These are phyloP conservation scores for Scotopteryx bipunctaria DNA, from an alignment of 2,888 invertebrate genomes.

Conservation along the genomic window DNA sequence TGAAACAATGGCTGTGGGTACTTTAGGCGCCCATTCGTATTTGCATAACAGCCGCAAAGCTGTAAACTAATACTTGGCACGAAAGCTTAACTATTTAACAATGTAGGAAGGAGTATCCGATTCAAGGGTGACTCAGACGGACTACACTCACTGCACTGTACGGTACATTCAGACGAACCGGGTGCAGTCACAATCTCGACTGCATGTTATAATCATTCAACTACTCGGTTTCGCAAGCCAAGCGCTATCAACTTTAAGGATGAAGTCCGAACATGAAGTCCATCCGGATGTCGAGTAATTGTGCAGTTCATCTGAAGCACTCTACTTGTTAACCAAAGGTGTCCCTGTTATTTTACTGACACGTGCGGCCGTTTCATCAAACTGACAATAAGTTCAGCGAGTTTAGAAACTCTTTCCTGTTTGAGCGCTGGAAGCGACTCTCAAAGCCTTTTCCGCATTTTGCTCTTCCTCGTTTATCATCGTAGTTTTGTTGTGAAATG, in stretches of 20 bases:
- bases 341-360: slow-evolving; percentile 4
- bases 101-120: slow-evolving; percentile 44
- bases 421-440: slow-evolving; percentile 29
- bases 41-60: slow-evolving; percentile 51
- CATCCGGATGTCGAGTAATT: not conserved
- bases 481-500: slow-evolving; percentile 11
- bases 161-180: not conserved
- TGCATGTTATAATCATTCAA: not conserved
- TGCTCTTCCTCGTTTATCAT: slow-evolving; percentile 13
- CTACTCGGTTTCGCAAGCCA: too few species aligned
- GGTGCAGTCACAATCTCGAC: not conserved
- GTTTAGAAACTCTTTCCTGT: slow-evolving; percentile 33
- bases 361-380: slow-evolving; percentile 35
- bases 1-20: slow-evolving; percentile 43
- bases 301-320: not conserved
- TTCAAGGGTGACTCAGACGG: slow-evolving; percentile 21
- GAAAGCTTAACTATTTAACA: slow-evolving; percentile 46
- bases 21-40: slow-evolving; percentile 48
- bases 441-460: slow-evolving; percentile 33
- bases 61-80: slow-evolving; percentile 53
- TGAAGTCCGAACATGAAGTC: too few species aligned
- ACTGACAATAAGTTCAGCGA: slow-evolving; percentile 37
- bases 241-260: too few species aligned
- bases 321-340: not conserved
- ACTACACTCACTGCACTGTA: too few species aligned